Percentiles rank a stretch among this genome's conserved stretches.
Evolutionary conservation across 2,113 vertebrate species (phyloP).

Genomic region (Procapra przewalskii): DNA sequence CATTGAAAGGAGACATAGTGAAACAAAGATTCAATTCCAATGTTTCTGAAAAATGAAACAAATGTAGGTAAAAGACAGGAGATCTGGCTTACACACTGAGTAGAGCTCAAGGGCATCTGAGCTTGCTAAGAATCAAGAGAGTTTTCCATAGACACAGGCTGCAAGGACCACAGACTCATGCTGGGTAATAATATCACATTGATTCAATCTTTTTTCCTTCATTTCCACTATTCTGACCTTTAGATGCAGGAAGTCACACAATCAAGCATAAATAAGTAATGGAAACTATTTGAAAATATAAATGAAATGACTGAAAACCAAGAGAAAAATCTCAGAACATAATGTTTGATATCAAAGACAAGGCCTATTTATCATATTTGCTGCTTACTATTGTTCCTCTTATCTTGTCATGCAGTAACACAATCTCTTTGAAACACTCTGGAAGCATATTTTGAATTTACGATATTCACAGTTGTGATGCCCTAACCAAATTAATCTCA

Average conservation of each 20-base stretch:
- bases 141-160: background rate
- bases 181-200: background rate
- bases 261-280: background rate
- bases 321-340: background rate
- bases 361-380: background rate
- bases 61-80: background rate
- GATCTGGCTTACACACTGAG: background rate
- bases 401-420: background rate
- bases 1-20: background rate
- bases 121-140: background rate
- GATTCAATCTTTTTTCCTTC: background rate
- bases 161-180: background rate
- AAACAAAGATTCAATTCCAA: background rate
- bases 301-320: background rate
- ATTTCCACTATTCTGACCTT: constrained; percentile 24
- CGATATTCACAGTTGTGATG: constrained; percentile 26
- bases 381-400: background rate
- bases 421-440: background rate
- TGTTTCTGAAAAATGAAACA: background rate
- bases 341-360: background rate
- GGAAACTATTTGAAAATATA: background rate
- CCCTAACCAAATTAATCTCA: constrained; percentile 55
- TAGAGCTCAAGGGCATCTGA: background rate
- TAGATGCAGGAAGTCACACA: background rate
- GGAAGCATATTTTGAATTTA: background rate